Evolutionary conservation across 2,888 invertebrate genomes (phyloP).

Genomic region (Adelphocoris suturalis): DNA sequence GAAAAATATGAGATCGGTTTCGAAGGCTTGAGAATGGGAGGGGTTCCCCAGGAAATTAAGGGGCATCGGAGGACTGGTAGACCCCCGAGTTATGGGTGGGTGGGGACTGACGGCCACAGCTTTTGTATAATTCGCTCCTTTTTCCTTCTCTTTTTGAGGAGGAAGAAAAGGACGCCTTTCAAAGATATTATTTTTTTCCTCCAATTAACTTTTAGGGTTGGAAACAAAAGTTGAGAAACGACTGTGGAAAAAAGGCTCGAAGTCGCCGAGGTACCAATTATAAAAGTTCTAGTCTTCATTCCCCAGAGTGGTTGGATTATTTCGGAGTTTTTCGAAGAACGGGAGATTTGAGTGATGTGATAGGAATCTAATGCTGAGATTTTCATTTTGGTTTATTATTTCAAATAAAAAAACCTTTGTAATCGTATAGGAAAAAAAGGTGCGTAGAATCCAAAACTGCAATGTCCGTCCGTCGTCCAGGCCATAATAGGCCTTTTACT

Average conservation of each 20-base stretch:
- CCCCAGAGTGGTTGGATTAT: background rate
- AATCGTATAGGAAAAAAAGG: no score
- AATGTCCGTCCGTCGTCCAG: no score
- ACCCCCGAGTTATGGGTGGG: constrained; percentile 67
- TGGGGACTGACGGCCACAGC: constrained; percentile 67
- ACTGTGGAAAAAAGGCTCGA: constrained; percentile 40
- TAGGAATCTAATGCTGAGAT: background rate
- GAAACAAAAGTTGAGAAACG: constrained; percentile 56
- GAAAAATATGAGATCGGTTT: constrained; percentile 71
- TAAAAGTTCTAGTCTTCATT: constrained; percentile 46
- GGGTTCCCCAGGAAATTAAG: constrained; percentile 68
- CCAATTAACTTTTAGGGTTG: constrained; percentile 67
- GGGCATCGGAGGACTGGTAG: constrained; percentile 59
- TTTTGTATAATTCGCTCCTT: constrained; percentile 70
- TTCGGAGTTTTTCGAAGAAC: background rate
- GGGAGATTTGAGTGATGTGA: background rate
- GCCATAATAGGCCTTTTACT: no score
- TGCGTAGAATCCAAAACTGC: no score
- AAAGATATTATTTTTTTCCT: constrained; percentile 59
- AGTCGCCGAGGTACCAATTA: constrained; percentile 54
- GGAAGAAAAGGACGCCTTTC: constrained; percentile 28
- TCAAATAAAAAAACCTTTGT: no score
- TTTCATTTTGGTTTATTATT: no score
- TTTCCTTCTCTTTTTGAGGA: constrained; percentile 36
- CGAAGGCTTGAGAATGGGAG: constrained; percentile 56